Evolutionary conservation across 2,888 invertebrate genomes (phyloP).

Genomic region (Cephalotes varians): DNA sequence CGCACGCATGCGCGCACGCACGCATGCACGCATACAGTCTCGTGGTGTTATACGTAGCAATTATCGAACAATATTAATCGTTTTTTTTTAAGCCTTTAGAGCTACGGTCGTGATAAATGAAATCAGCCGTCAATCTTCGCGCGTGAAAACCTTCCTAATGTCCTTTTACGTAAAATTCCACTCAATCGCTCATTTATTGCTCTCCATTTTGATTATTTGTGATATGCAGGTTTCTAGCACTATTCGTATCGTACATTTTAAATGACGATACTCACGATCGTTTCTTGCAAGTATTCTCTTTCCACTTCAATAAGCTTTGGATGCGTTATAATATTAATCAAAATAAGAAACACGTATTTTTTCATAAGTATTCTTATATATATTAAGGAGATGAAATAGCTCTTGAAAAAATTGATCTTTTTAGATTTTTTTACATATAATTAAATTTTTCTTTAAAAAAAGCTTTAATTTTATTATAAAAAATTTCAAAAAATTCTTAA

Average conservation of each 20-base stretch:
- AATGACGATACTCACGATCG: not conserved
- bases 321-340: conserved; percentile 2
- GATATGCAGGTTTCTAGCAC: conserved; percentile 9
- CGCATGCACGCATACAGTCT: too few species aligned
- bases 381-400: not conserved
- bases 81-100: not conserved
- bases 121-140: not conserved
- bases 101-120: not conserved
- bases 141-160: not conserved
- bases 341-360: not conserved
- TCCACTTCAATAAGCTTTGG: not conserved
- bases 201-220: conserved; percentile 37
- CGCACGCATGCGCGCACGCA: too few species aligned
- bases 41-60: not conserved
- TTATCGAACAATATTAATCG: not conserved
- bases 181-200: conserved; percentile 21
- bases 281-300: not conserved
- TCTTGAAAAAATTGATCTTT: not conserved
- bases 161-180: not conserved
- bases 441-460: not conserved
- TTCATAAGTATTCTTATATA: not conserved
- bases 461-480: not conserved
- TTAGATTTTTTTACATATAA: not conserved
- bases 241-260: conserved; percentile 17
- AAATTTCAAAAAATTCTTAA: not conserved